Conservation (phyloP, 1,140 invertebrate genomes). For the Mycetomoellerius zeteki region DNA sequence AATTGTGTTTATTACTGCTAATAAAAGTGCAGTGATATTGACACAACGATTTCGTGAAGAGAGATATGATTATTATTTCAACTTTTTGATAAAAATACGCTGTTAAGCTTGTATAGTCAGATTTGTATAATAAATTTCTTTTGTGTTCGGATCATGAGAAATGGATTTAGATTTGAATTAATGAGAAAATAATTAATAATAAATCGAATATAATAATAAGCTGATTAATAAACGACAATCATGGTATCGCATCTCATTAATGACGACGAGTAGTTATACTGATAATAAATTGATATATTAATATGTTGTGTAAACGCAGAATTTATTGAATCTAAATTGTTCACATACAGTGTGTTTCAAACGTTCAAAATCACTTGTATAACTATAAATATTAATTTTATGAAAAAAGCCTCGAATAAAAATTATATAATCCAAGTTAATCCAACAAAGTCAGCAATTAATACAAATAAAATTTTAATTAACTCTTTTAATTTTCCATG, state of each 20-base stretch:
- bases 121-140: conserved; percentile 1
- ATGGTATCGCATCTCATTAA: conserved; percentile 44
- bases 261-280: conserved; percentile 20
- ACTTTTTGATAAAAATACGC: neutral
- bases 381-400: conserved; percentile 37
- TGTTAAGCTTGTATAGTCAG: neutral
- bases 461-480: conserved; percentile 3
- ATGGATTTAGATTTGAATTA: conserved; percentile 16
- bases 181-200: conserved; percentile 47
- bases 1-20: conserved; percentile 64
- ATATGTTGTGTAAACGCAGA: conserved; percentile 16
- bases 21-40: conserved; percentile 58
- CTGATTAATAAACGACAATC: conserved; percentile 56
- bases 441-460: neutral
- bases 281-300: conserved; percentile 47
- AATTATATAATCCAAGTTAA: neutral
- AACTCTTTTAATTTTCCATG: neutral
- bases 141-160: neutral
- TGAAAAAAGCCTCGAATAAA: neutral
- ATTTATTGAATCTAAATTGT: conserved; percentile 37
- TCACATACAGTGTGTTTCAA: neutral
- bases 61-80: neutral
- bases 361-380: neutral
- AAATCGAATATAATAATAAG: conserved; percentile 51
- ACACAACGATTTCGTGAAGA: conserved; percentile 30